Percentiles rank a stretch among this genome's conserved stretches.
Conservation (phyloP, 1,140 invertebrate genomes). For the Portunus trituberculatus region DNA sequence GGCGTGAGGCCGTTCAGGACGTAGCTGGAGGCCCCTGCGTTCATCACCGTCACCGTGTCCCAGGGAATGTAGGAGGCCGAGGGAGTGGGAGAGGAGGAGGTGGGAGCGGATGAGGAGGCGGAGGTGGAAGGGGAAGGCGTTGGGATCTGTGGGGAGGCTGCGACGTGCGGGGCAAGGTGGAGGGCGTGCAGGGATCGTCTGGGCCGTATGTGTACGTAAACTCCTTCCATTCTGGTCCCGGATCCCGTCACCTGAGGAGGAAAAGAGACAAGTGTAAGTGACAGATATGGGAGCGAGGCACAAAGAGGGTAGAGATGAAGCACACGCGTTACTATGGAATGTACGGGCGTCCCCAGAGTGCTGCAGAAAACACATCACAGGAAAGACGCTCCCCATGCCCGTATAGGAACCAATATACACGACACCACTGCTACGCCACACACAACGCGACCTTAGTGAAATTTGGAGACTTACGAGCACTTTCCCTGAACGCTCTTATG, state of each 20-base stretch:
- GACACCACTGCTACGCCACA: too few species aligned
- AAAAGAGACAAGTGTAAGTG: slow-evolving; percentile 28
- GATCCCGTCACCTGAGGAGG: slow-evolving; percentile 60
- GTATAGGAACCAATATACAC: too few species aligned
- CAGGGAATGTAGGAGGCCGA: slow-evolving; percentile 65
- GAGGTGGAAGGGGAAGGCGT: slow-evolving; percentile 21
- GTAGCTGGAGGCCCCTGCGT: slow-evolving; percentile 80
- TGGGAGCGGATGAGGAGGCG: slow-evolving; percentile 4
- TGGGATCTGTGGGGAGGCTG: slow-evolving; percentile 26
- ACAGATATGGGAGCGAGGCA: background rate
- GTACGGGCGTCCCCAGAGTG: too few species aligned
- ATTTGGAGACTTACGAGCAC: too few species aligned
- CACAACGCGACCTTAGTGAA: too few species aligned
- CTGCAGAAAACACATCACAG: background rate
- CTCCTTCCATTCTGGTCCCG: slow-evolving; percentile 50
- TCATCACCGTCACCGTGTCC: slow-evolving; percentile 81
- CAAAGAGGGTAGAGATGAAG: too few species aligned
- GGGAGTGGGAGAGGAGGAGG: slow-evolving; percentile 25
- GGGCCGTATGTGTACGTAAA: slow-evolving; percentile 64
- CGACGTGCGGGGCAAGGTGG: slow-evolving; percentile 64
- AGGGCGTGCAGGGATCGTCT: slow-evolving; percentile 65
- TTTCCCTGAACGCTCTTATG: too few species aligned
- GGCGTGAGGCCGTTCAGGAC: slow-evolving; percentile 81
- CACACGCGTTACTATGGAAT: background rate
- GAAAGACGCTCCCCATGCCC: too few species aligned